Percentiles rank a stretch among this genome's conserved stretches.
phyloP scores from a whole-genome alignment of 2,888 invertebrate species.

The Nomada ferruginata region DNA sequence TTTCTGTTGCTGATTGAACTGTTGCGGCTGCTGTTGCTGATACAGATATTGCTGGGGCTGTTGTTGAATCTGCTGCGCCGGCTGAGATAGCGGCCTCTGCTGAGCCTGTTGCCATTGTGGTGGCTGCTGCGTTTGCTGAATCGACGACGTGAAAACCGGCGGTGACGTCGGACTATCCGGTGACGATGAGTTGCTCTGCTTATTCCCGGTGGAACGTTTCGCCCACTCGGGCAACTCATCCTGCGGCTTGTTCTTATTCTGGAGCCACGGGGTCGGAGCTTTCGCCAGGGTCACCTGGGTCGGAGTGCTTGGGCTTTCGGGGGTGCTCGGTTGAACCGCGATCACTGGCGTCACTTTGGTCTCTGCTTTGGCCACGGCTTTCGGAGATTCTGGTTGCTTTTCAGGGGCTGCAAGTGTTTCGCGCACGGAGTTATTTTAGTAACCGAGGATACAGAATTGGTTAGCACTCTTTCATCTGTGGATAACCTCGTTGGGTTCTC shows the following conservation, averaged over 20 bases:
- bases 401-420: slow-evolving; percentile 49
- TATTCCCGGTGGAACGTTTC: slow-evolving; percentile 75
- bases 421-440: too few relatives aligned
- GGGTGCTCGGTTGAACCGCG: slow-evolving; percentile 71
- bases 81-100: slow-evolving; percentile 42
- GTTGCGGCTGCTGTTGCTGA: slow-evolving; percentile 47
- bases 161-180: slow-evolving; percentile 64
- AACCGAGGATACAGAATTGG: too few relatives aligned
- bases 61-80: background rate
- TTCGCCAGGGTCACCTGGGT: slow-evolving; percentile 85
- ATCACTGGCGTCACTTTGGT: slow-evolving; percentile 70
- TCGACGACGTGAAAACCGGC: slow-evolving; percentile 42
- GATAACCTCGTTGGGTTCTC: too few relatives aligned
- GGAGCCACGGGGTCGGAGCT: slow-evolving; percentile 87
- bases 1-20: slow-evolving; percentile 50
- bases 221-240: slow-evolving; percentile 86
- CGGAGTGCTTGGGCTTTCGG: slow-evolving; percentile 79
- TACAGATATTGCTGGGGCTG: slow-evolving; percentile 42
- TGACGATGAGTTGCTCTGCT: slow-evolving; percentile 56
- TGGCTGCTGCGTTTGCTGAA: slow-evolving; percentile 41
- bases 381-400: slow-evolving; percentile 64
- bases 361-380: slow-evolving; percentile 73
- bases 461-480: too few relatives aligned
- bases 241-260: slow-evolving; percentile 81
- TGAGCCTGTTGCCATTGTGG: slow-evolving; percentile 21